Conservation (phyloP, 2,888 invertebrate species). For the Lochmaea capreae region DNA sequence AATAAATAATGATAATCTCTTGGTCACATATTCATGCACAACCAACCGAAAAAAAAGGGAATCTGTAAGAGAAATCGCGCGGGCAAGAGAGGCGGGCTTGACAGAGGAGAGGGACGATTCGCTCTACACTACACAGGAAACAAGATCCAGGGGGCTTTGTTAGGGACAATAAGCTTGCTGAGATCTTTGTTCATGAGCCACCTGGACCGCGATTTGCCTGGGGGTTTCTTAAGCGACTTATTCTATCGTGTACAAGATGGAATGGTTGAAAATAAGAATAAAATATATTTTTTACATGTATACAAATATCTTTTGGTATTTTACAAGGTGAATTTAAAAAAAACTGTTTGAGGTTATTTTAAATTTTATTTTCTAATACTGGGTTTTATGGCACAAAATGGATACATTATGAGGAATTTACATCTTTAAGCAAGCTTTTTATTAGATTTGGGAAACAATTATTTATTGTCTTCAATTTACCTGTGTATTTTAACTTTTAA, state of each 20-base stretch:
- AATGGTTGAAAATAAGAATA: neutral
- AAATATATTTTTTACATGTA: too few relatives aligned
- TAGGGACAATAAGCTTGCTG: slow-evolving; percentile 55
- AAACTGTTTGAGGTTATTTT: too few relatives aligned
- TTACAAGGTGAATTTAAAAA: too few relatives aligned
- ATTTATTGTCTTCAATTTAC: too few relatives aligned
- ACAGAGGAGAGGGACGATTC: slow-evolving; percentile 29
- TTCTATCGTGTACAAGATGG: slow-evolving; percentile 24
- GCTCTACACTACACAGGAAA: slow-evolving; percentile 50
- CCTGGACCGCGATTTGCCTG: slow-evolving; percentile 51
- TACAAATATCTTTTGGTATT: neutral
- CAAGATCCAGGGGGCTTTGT: slow-evolving; percentile 51
- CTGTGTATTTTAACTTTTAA: too few relatives aligned
- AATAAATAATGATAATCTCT: slow-evolving; percentile 13
- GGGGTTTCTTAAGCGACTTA: slow-evolving; percentile 30
- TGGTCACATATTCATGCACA: slow-evolving; percentile 28
- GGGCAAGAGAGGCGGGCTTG: slow-evolving; percentile 9
- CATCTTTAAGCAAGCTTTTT: too few relatives aligned
- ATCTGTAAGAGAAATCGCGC: slow-evolving; percentile 21
- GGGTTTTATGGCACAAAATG: too few relatives aligned
- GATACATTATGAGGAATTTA: too few relatives aligned
- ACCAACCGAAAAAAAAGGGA: slow-evolving; percentile 23
- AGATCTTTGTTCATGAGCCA: slow-evolving; percentile 57
- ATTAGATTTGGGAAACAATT: too few relatives aligned
- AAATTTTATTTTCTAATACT: too few relatives aligned